A percentile compares a stretch with the other conserved stretches of the same genome.
Conservation (phyloP, 1,140 invertebrate species). For the Bombus waltoni region DNA sequence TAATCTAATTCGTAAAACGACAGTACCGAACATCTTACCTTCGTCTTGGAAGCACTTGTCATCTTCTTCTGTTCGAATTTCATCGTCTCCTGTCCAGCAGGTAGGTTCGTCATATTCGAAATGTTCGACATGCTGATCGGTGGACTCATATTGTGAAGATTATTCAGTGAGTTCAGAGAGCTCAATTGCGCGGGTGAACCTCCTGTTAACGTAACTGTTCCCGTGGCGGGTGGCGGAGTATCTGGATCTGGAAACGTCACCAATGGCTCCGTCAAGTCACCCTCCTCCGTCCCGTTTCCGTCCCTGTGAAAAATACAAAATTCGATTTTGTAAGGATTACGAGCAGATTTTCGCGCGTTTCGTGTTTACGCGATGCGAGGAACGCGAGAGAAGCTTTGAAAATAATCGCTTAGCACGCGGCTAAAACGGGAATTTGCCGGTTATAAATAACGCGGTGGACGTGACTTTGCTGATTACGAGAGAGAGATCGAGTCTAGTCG, state of each 20-base stretch:
- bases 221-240: slow-evolving; percentile 83
- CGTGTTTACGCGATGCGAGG: slow-evolving; percentile 1
- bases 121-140: slow-evolving; percentile 75
- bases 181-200: slow-evolving; percentile 78
- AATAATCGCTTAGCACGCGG: slow-evolving; percentile 31
- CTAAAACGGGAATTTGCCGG: slow-evolving; percentile 20
- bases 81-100: slow-evolving; percentile 85
- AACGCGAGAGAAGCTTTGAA: background rate
- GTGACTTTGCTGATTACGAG: slow-evolving; percentile 26
- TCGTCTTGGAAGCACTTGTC: slow-evolving; percentile 90
- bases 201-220: slow-evolving; percentile 71
- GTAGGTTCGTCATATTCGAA: slow-evolving; percentile 74
- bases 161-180: slow-evolving; percentile 80
- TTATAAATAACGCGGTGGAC: slow-evolving; percentile 47
- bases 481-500: background rate
- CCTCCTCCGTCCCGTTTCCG: slow-evolving; percentile 75
- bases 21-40: slow-evolving; percentile 77
- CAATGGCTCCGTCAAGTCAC: slow-evolving; percentile 85
- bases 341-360: background rate
- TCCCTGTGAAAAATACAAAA: slow-evolving; percentile 69
- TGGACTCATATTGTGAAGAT: slow-evolving; percentile 75
- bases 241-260: slow-evolving; percentile 91
- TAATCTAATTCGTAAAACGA: background rate
- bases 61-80: slow-evolving; percentile 91
- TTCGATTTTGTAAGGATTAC: background rate